These are phyloP conservation scores for Anguilla rostrata DNA, from an alignment of 2,113 vertebrate genomes.

Conservation along the genomic window DNA sequence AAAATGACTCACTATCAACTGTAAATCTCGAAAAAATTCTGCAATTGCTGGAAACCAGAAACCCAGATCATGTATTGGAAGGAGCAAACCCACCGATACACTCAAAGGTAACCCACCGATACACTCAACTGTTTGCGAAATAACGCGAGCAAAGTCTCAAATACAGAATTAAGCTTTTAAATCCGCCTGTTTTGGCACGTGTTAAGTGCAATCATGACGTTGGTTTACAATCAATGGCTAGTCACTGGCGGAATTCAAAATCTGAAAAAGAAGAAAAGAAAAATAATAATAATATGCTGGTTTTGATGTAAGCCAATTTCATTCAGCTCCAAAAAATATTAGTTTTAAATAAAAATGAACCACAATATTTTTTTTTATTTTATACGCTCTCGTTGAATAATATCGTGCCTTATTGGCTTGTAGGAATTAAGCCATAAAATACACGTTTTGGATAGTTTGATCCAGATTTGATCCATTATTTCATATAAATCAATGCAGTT, in stretches of 20 bases:
- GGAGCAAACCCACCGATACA: slow-evolving; percentile 51
- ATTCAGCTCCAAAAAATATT: no score
- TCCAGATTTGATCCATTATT: neutral
- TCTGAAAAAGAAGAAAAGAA: neutral
- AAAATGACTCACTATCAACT: slow-evolving; percentile 54
- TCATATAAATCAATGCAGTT: neutral
- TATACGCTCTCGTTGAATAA: no score
- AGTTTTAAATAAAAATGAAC: no score
- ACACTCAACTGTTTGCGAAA: neutral
- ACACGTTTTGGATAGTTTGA: neutral
- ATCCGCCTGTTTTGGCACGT: neutral
- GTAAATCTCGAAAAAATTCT: slow-evolving; percentile 58
- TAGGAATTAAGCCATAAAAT: neutral
- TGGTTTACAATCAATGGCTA: neutral
- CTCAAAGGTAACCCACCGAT: slow-evolving; percentile 46
- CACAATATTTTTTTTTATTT: no score
- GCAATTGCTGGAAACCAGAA: slow-evolving; percentile 52
- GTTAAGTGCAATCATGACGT: neutral
- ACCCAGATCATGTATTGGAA: slow-evolving; percentile 22
- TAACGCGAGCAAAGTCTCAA: neutral
- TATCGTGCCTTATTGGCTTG: neutral
- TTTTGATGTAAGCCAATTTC: no score
- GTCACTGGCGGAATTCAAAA: neutral
- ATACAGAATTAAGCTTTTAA: neutral
- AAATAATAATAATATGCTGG: neutral